Evolutionary conservation across 2,888 invertebrate genomes (phyloP).

Genomic region (Agrochola litura): DNA sequence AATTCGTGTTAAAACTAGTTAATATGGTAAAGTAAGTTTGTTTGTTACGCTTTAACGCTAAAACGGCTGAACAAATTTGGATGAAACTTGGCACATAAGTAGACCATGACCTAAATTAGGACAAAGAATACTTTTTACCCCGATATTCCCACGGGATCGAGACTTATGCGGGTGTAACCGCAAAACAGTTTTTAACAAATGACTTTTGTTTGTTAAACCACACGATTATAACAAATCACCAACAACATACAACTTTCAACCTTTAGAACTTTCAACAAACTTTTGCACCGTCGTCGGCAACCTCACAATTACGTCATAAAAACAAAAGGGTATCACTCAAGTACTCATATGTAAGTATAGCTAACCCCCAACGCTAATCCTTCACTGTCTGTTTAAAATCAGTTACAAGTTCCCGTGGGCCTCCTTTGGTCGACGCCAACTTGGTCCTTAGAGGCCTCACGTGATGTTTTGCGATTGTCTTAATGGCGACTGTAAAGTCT

Average conservation of each 20-base stretch:
- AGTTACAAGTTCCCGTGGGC: constrained; percentile 47
- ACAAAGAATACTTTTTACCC: no score
- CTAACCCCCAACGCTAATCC: constrained; percentile 31
- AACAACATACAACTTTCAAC: constrained; percentile 17
- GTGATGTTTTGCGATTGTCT: constrained; percentile 27
- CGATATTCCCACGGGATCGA: no score
- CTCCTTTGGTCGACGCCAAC: constrained; percentile 32
- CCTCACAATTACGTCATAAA: constrained; percentile 35
- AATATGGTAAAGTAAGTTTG: no score
- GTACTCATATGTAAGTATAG: constrained; percentile 3
- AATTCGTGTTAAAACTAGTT: background rate
- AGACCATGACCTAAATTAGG: no score
- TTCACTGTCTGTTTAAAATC: constrained; percentile 55
- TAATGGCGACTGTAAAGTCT: constrained; percentile 9
- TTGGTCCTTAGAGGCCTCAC: constrained; percentile 16
- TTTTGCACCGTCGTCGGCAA: background rate
- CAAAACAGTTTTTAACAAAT: background rate
- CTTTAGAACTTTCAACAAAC: constrained; percentile 13
- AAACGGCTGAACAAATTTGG: no score
- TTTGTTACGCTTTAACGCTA: no score
- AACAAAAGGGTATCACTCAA: constrained; percentile 44
- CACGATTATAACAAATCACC: constrained; percentile 8
- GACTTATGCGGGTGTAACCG: no score
- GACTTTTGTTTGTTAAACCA: background rate
- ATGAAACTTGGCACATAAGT: no score